Conservation (phyloP, 1,140 invertebrate species). For the Cheumatopsyche charites region DNA sequence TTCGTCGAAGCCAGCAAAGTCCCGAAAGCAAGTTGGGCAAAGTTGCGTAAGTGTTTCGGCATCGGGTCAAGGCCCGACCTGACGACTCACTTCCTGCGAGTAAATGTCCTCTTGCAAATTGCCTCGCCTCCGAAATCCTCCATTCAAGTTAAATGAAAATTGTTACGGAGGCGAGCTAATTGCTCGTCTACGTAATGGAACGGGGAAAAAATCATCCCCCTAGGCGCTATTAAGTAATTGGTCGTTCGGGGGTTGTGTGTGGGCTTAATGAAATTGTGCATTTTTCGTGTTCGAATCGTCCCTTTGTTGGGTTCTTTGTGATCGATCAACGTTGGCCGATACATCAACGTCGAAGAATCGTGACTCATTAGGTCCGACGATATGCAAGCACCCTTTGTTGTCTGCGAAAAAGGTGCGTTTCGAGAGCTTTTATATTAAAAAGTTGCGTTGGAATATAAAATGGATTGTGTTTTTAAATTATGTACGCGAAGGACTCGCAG, state of each 20-base stretch:
- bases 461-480: conserved; percentile 2
- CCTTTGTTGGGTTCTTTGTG: too few relatives aligned
- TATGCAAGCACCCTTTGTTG: too few relatives aligned
- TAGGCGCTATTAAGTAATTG: neutral
- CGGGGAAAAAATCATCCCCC: neutral
- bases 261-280: too few relatives aligned
- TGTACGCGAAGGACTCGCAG: neutral
- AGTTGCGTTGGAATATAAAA: neutral
- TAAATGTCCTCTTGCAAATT: conserved; percentile 19
- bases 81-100: conserved; percentile 32
- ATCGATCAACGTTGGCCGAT: too few relatives aligned
- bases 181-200: neutral
- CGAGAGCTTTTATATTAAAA: neutral
- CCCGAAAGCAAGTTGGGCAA: neutral
- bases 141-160: conserved; percentile 27
- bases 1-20: too few relatives aligned
- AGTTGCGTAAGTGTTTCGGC: conserved; percentile 24
- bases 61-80: conserved; percentile 27
- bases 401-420: too few relatives aligned
- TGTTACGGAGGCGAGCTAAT: conserved; percentile 26
- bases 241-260: neutral
- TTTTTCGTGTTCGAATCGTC: too few relatives aligned
- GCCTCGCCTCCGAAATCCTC: neutral
- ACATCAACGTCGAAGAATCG: too few relatives aligned
- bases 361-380: too few relatives aligned